A percentile compares a stretch with the other conserved stretches of the same genome.
phyloP scores from a whole-genome alignment of 2,888 invertebrate species.

The Steinernema carpocapsae region DNA sequence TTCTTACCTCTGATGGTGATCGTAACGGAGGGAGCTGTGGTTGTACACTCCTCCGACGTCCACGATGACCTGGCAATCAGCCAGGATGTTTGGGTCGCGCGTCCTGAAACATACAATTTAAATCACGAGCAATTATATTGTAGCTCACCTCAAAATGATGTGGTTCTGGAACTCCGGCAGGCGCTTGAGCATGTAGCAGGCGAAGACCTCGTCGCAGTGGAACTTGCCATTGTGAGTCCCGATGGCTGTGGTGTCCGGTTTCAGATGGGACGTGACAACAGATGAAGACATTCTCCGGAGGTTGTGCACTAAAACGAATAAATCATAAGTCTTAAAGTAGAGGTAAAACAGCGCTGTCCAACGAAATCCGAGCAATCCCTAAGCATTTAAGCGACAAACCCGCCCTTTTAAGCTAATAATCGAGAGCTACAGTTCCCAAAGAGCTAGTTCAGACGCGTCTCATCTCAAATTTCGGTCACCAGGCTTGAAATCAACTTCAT shows the following conservation, averaged over 20 bases:
- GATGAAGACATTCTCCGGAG: neutral
- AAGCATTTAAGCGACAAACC: too few species aligned
- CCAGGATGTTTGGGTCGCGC: constrained; percentile 75
- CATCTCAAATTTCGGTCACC: too few species aligned
- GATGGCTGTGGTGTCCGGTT: constrained; percentile 62
- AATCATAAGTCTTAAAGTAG: neutral
- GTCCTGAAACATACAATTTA: constrained; percentile 70
- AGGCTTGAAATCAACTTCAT: too few species aligned
- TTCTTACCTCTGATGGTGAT: constrained; percentile 85
- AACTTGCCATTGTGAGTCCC: constrained; percentile 79
- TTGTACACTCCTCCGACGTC: constrained; percentile 90
- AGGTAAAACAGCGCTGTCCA: too few species aligned
- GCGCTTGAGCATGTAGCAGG: constrained; percentile 85
- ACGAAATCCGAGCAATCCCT: neutral
- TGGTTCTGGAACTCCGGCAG: constrained; percentile 83
- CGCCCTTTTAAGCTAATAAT: too few species aligned
- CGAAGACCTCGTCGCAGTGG: constrained; percentile 93
- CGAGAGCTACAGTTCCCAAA: too few species aligned
- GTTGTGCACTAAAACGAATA: neutral
- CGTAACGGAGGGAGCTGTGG: constrained; percentile 80
- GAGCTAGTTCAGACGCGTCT: too few species aligned
- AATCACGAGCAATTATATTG: constrained; percentile 13
- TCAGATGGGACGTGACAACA: neutral
- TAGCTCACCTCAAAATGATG: constrained; percentile 76
- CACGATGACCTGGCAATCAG: constrained; percentile 87